phyloP scores from a whole-genome alignment of 2,113 vertebrate genomes.

The Desmodus rotundus region DNA sequence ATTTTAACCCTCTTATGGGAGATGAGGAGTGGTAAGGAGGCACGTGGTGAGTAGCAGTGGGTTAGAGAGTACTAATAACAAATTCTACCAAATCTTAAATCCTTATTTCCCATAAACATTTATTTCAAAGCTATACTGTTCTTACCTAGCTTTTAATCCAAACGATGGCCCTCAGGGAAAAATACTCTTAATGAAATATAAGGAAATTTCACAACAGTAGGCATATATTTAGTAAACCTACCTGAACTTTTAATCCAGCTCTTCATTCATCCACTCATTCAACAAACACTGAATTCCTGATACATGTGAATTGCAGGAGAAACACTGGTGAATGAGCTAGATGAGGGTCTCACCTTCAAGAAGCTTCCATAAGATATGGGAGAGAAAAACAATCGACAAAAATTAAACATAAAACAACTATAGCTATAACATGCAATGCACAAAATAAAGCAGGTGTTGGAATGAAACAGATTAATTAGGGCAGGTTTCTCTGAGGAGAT shows the following conservation, averaged over 20 bases:
- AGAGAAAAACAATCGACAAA: neutral
- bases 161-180: neutral
- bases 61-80: neutral
- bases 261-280: neutral
- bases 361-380: neutral
- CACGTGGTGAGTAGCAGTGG: neutral
- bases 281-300: neutral
- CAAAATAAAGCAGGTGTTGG: neutral
- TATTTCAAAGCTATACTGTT: neutral
- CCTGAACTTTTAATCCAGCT: neutral
- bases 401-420: neutral
- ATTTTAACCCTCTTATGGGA: neutral
- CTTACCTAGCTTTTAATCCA: neutral
- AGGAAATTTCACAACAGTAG: neutral
- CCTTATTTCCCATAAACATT: neutral
- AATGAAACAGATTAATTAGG: neutral
- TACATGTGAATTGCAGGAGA: neutral
- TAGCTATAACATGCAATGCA: accelerated
- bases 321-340: neutral
- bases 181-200: neutral
- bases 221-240: neutral
- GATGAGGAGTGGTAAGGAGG: neutral
- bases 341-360: neutral
- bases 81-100: neutral
- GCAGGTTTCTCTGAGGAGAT: neutral